Evolutionary conservation across 1,140 invertebrate genomes (phyloP), one percentile per base, ranked within the genome.

Genomic region (Platyscapa corneri): DNA sequence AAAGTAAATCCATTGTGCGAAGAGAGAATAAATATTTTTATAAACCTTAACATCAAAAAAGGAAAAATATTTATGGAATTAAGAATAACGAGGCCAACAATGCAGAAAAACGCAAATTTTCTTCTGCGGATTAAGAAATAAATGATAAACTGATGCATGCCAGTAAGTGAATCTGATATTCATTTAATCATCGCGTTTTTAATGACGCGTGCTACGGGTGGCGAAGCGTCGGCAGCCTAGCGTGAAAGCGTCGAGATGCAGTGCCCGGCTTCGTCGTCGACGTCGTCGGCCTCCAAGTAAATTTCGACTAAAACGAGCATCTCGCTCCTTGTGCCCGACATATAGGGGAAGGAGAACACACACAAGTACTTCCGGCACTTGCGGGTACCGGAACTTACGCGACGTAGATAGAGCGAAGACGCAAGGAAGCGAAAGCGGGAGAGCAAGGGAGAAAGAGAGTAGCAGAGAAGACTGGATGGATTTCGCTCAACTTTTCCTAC

Each of bases 301-400:
- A 77, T 83, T 83, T 83, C 30, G 20, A n/a, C 82, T 34, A 16
- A 75, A 75, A 76, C 32, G 53, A 83, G 53, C 23, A 64, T 76
- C 53, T 67, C 37, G 20, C 32, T 82, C 30, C 30, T 82, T 82
- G 80, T 46, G 3, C 23, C 20, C 42, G 20, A 72, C 42, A 23
- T 42, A 70, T 70, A 64, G 5, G 39, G 27, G 14, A 20, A 76
- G 30, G 34, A 2, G 20, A 7, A 32, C 64, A 30, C 64, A 65
- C 49, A 53, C 76, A 79, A 80, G 77, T 74, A 80, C 67, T 85
- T 80, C 76, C 76, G 67, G 77, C 46, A 80, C 77, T 79, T 80
- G 53, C n/a, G 77, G 77, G 18, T 32, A 34, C 37, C 30, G 80
- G 80, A 72, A 70, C 65, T 70, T 80, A 49, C 27, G 56, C 78